Evolutionary conservation across 2,888 invertebrate genomes (phyloP).

Genomic region (Pseudococcus jackbeardsleyi): DNA sequence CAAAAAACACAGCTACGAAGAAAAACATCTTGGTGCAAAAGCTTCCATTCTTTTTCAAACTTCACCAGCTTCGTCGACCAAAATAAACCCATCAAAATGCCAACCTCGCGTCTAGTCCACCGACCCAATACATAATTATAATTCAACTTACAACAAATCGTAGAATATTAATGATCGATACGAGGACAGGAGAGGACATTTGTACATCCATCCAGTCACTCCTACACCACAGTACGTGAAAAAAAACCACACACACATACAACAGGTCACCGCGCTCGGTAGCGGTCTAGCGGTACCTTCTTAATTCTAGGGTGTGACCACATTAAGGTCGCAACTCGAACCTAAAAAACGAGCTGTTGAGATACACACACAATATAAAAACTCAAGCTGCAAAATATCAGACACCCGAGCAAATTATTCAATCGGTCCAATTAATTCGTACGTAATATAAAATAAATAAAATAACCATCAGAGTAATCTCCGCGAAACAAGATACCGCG

Average conservation of each 20-base stretch:
- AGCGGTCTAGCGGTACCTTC: slow-evolving; percentile 1
- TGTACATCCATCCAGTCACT: background rate
- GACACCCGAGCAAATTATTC: background rate
- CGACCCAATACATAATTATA: slow-evolving; percentile 4
- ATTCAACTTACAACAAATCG: background rate
- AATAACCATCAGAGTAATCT: background rate
- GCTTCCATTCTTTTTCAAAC: background rate
- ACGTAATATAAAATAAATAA: background rate
- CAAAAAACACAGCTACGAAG: no score
- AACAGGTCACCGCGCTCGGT: background rate
- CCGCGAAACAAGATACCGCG: background rate
- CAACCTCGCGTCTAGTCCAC: background rate
- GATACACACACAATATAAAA: background rate
- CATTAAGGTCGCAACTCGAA: background rate
- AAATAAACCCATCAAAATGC: background rate
- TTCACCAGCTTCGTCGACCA: background rate
- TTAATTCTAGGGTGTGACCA: slow-evolving; percentile 22
- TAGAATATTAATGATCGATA: slow-evolving; percentile 7
- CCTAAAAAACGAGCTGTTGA: no score
- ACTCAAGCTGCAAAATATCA: background rate
- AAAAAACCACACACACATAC: background rate
- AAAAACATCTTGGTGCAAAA: background rate
- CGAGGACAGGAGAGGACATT: background rate
- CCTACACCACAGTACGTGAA: background rate
- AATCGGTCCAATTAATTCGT: slow-evolving; percentile 14